Evolutionary conservation across 2,113 vertebrate species (phyloP).

Genomic region (Sigmodon hispidus): DNA sequence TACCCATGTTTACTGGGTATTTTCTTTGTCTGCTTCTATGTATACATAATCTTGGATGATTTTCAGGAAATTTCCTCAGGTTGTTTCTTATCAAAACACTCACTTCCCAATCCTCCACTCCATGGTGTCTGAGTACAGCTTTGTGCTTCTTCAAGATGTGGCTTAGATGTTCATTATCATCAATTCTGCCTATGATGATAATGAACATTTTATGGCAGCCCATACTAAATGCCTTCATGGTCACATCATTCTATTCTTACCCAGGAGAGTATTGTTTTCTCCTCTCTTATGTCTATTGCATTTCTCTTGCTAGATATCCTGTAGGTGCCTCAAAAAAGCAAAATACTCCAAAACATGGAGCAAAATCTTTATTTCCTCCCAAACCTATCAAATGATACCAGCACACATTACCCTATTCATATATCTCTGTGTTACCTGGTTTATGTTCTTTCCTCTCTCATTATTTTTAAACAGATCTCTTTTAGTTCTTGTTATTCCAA

Average conservation of each 20-base stretch:
- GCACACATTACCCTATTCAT: not conserved
- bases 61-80: not conserved
- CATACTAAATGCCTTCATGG: not conserved
- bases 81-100: constrained; percentile 9
- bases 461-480: not conserved
- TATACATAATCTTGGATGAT: not conserved
- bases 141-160: not conserved
- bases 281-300: not conserved
- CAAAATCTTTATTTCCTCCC: not conserved
- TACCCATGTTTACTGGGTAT: too few species aligned
- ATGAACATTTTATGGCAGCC: not conserved
- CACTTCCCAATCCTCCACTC: not conserved
- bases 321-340: not conserved
- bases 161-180: not conserved
- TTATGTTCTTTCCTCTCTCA: not conserved
- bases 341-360: not conserved
- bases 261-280: not conserved
- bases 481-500: not conserved
- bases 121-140: not conserved
- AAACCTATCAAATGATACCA: not conserved
- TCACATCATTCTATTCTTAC: not conserved
- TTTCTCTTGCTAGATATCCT: constrained; percentile 29
- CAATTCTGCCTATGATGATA: not conserved
- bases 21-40: not conserved
- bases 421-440: not conserved